phyloP scores from a whole-genome alignment of 1,140 invertebrate genomes.

The Drosophila lini region DNA sequence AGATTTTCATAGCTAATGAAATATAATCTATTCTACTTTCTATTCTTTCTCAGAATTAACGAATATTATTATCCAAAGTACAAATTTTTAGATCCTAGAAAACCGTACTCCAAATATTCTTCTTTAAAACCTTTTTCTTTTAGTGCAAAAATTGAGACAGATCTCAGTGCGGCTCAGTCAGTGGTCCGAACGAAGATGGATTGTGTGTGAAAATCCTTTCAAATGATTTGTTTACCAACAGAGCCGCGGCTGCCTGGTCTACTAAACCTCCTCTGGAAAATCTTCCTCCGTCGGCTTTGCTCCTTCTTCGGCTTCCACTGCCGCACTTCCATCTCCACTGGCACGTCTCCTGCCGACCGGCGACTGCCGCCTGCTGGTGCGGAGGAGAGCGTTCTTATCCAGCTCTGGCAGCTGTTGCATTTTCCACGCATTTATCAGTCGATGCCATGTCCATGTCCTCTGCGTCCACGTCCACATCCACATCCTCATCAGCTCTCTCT shows the following conservation, averaged over 20 bases:
- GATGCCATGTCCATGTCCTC: constrained; percentile 56
- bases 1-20: background rate
- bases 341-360: constrained; percentile 33
- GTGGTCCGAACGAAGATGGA: constrained; percentile 70
- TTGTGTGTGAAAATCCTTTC: constrained; percentile 83
- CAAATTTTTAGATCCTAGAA: background rate
- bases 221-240: constrained; percentile 83
- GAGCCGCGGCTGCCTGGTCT: constrained; percentile 48
- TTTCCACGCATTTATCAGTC: constrained; percentile 82
- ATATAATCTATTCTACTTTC: no score
- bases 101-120: background rate
- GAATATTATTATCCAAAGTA: no score
- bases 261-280: constrained; percentile 34
- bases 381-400: constrained; percentile 47
- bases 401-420: constrained; percentile 80
- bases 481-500: constrained; percentile 66
- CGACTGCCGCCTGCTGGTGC: constrained; percentile 28
- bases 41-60: no score
- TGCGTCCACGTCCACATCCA: constrained; percentile 47
- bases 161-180: constrained; percentile 46
- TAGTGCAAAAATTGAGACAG: constrained; percentile 27
- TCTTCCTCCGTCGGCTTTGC: constrained; percentile 20
- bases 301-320: constrained; percentile 16
- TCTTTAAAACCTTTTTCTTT: background rate
- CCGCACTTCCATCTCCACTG: constrained; percentile 8